These are phyloP conservation scores for Myopa tessellatipennis DNA, from an alignment of 2,888 invertebrate species.

Conservation along the genomic window DNA sequence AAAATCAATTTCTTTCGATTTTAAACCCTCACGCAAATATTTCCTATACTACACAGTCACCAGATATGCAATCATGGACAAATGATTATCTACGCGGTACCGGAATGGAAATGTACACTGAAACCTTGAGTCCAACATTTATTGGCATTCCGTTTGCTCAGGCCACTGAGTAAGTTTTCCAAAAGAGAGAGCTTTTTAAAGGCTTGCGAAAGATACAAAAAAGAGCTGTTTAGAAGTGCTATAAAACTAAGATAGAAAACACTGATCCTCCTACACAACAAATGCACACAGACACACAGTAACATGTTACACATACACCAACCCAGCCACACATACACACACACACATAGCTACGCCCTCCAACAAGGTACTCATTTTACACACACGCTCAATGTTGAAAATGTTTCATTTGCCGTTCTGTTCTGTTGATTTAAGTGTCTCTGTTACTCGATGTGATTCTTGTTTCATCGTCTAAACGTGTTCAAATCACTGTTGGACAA, in stretches of 20 bases:
- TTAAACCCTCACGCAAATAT: conserved; percentile 40
- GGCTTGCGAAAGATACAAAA: conserved; percentile 26
- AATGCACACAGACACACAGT: not conserved
- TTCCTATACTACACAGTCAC: conserved; percentile 75
- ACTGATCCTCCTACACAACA: not conserved
- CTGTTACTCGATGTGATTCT: conserved; percentile 31
- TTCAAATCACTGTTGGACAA: conserved; percentile 33
- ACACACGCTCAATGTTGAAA: conserved; percentile 34
- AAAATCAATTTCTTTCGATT: not conserved
- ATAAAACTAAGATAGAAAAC: conserved; percentile 10
- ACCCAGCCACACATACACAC: conserved; percentile 24
- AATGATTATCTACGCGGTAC: conserved; percentile 99
- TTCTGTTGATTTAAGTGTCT: conserved; percentile 36
- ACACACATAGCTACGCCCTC: conserved; percentile 21
- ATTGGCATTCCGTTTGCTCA: conserved; percentile 98
- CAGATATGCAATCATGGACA: conserved; percentile 98
- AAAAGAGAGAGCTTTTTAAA: conserved; percentile 19
- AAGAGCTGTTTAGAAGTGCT: conserved; percentile 29
- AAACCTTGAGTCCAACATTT: conserved; percentile 97
- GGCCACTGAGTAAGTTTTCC: conserved; percentile 95
- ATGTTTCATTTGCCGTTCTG: conserved; percentile 34
- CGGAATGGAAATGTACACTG: conserved; percentile 99
- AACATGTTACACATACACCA: conserved; percentile 10
- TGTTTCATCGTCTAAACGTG: conserved; percentile 26
- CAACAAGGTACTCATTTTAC: not conserved